Percentiles rank a stretch among this genome's conserved stretches.
Conservation (phyloP, 2,888 invertebrate genomes). For the Polydrusus pterygomalis region DNA sequence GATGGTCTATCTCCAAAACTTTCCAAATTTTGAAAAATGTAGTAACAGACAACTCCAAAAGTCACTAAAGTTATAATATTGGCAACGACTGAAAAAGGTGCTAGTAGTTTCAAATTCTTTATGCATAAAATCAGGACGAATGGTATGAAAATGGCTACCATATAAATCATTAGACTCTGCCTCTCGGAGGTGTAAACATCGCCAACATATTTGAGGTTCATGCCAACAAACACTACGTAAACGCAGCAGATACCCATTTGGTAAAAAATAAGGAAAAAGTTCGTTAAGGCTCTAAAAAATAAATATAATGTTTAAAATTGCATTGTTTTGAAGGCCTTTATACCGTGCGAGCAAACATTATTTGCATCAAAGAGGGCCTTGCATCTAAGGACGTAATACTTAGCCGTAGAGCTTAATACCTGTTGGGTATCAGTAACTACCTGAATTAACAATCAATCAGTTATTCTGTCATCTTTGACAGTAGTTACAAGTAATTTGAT, state of each 20-base stretch:
- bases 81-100: constrained; percentile 92
- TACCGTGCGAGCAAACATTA: no score
- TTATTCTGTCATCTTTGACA: no score
- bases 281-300: constrained; percentile 75
- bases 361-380: no score
- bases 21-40: constrained; percentile 84
- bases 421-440: no score
- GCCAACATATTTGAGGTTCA: constrained; percentile 67
- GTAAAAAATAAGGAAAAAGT: constrained; percentile 84
- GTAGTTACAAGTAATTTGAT: no score
- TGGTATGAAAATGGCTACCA: constrained; percentile 73
- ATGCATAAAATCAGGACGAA: constrained; percentile 88
- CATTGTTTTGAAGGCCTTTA: no score
- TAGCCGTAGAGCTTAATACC: no score
- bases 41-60: constrained; percentile 90
- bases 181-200: constrained; percentile 62
- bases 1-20: constrained; percentile 78
- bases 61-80: constrained; percentile 89
- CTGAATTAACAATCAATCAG: no score
- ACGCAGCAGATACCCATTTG: constrained; percentile 93
- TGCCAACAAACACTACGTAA: constrained; percentile 76
- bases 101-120: constrained; percentile 88
- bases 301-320: no score
- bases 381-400: no score
- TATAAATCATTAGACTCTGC: constrained; percentile 63